Evolutionary conservation across 2,113 vertebrate species (phyloP).

Genomic region (Aldabrachelys gigantea): DNA sequence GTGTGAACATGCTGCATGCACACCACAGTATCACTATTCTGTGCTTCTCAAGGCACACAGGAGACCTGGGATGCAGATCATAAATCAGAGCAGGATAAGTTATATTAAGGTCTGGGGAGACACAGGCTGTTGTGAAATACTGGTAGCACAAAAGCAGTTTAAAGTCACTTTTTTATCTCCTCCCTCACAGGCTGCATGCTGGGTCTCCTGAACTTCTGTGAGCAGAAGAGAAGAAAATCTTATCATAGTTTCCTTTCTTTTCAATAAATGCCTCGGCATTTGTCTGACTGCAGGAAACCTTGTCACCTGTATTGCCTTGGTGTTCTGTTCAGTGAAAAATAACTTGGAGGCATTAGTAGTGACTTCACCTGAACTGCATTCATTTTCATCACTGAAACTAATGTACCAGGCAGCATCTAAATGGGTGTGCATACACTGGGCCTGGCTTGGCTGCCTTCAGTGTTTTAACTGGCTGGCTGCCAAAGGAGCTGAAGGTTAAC

Average conservation of each 20-base stretch:
- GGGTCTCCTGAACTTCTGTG: background rate
- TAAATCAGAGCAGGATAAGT: background rate
- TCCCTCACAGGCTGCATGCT: background rate
- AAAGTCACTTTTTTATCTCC: background rate
- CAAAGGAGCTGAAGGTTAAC: constrained; percentile 18
- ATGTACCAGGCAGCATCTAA: background rate
- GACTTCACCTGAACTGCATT: background rate
- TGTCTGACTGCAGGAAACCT: background rate
- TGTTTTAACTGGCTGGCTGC: constrained; percentile 20
- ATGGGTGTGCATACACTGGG: accelerated
- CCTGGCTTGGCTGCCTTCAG: background rate
- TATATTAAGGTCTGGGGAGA: background rate
- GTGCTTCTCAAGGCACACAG: background rate
- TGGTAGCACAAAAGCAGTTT: background rate
- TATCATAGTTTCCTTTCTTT: background rate
- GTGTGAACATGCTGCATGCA: background rate
- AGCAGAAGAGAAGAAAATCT: background rate
- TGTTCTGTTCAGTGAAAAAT: background rate
- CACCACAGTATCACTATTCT: background rate
- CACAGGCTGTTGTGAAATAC: background rate
- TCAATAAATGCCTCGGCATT: background rate
- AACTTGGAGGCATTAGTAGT: background rate
- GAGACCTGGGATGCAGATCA: background rate
- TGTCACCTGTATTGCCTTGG: background rate
- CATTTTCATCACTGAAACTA: background rate